Evolutionary conservation across 2,797 vertebrate genomes (phyloP), one percentile per base, ranked within the genome.

Genomic region (Enteromius treurensis): DNA sequence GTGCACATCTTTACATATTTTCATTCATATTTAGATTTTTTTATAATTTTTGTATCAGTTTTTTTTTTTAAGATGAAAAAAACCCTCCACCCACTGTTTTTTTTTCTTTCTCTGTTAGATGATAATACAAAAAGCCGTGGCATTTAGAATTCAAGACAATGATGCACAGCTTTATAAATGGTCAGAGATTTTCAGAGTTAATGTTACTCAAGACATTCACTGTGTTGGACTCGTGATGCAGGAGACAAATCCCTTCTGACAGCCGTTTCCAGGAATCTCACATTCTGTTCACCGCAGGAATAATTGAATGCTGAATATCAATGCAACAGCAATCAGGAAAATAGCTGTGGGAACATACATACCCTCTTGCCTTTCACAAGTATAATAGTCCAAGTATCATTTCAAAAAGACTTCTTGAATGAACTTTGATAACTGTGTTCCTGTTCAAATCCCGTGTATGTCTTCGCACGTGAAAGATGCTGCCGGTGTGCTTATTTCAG

Each of bases 271-370:
- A 65, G 29, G 29, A 34, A 65, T 65, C 29, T 34, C 62, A 34
- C 15, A 34, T 65, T 65, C 7, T 32, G 15, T 17, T 34, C 29
- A 34, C 62, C 7, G 34, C 62, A 4, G 62, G 62, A 65, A 34
- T 65, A 65, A 65, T 34, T 65, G 62, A 29, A 32, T 19, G 5
- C 60, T 32, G 60, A 29, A 64, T 64, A 64, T 32, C 26, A 64
- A 32, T 64, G 62, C 62, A 65, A 19, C 62, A 17, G 62, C 62
- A 65, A 65, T 65, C 62, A 65, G 62, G 62, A 19, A 32, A 65
- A 65, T 65, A 68, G 40, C 58, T 70, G 64, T 83, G 74, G 77
- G 64, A 69, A 64, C 62, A 34, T 65, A 32, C 17, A 65, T 19
- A 65, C 62, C 62, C 62, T 65, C 62, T 64, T 64, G 29, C 29